Base-by-base conservation (phyloP, 64 coral and sea anemone species). In the Trachythela sp. region DNA sequence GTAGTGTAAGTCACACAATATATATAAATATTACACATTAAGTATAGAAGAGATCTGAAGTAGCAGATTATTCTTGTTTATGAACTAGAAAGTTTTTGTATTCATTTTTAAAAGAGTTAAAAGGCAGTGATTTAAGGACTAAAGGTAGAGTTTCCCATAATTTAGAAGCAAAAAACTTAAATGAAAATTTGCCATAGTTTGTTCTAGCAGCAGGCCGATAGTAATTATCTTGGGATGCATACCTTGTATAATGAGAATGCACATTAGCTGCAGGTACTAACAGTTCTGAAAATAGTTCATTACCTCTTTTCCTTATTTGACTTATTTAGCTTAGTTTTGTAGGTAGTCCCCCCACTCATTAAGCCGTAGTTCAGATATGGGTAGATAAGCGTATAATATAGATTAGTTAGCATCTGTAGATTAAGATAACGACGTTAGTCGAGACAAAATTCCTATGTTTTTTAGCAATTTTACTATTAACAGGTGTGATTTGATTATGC, bases 61-160 rank as follows among this genome's bases (percentile, higher is more conserved):
- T 39, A 84, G 33, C 37, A n/a, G 35, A 50, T 49, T 48, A 89
- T 39, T 88, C 49, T 77, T 89, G 87, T 31, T 77, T 89, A 64
- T 43, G 39, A 72, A 89, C 67, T 39, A 89, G 70, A 89, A 72
- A 38, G 40, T 39, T 72, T 77, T 72, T 89, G 70, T 39, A 89
- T 89, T 89, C 39, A 45, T 48, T 89, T 89, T 89, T 89, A 48
- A 89, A 89, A 32, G 58, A 37, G 48, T 77, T 89, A 48, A 89
- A 89, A 13, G 86, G n/a, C 36, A 88, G 58, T 88, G 7, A 39
- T 88, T 88, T 88, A n/a, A 68, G 24, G 59, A 40, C 40, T 32
- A 88, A 40, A 38, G 86, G 86, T 30, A 86, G 50, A n/a, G 22
- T 86, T 48, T 86, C 48, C 85, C 85, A 86, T 86, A 34, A 31